Evolutionary conservation across 2,797 vertebrate genomes (phyloP).

Genomic region (Gobionotothen gibberifrons): DNA sequence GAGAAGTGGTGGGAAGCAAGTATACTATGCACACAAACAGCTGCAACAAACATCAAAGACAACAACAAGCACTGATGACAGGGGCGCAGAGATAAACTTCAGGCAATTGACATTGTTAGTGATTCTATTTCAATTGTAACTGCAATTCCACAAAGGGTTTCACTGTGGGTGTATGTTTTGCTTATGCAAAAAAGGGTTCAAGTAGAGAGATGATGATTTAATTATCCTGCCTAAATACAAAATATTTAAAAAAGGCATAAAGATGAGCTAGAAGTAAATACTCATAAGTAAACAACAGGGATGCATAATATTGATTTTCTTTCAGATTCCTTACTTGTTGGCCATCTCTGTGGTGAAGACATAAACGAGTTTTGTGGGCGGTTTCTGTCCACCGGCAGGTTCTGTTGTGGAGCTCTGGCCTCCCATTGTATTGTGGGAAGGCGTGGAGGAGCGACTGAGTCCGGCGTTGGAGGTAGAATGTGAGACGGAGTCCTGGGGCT

Average conservation of each 20-base stretch:
- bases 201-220: constrained; percentile 28
- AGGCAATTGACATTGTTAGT: constrained; percentile 51
- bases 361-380: constrained; percentile 95
- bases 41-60: constrained; percentile 54
- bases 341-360: constrained; percentile 99
- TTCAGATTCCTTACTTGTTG: constrained; percentile 91
- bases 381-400: constrained; percentile 91
- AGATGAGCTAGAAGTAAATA: constrained; percentile 26
- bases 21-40: constrained; percentile 43
- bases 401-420: constrained; percentile 90
- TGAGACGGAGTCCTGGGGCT: constrained; percentile 93
- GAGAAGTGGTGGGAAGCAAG: constrained; percentile 15
- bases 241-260: constrained; percentile 21
- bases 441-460: constrained; percentile 94
- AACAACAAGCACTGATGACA: constrained; percentile 45
- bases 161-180: constrained; percentile 37
- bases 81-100: constrained; percentile 39
- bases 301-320: too few species aligned
- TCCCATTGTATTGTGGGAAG: constrained; percentile 91
- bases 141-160: constrained; percentile 31
- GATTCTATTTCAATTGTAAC: constrained; percentile 55
- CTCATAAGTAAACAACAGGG: constrained; percentile 2
- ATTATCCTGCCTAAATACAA: constrained; percentile 34
- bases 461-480: constrained; percentile 93
- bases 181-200: not conserved